Evolutionary conservation across 2,888 invertebrate genomes (phyloP).

Genomic region (Drosophila anomalata): DNA sequence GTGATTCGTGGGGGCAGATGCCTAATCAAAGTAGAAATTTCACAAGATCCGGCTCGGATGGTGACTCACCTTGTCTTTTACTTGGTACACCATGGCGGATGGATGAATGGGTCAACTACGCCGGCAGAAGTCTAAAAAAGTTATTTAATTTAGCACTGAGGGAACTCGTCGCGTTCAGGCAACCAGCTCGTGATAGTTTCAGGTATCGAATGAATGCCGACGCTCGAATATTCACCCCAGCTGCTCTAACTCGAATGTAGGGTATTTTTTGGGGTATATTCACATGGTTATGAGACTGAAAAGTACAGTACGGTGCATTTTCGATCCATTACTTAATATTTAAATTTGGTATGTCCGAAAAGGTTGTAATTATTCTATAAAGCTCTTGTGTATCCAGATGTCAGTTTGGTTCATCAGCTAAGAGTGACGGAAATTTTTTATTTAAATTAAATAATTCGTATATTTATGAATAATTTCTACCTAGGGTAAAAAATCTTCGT

Average conservation of each 20-base stretch:
- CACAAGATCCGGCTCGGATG: conserved; percentile 1
- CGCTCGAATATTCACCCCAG: conserved; percentile 3
- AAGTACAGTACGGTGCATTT: neutral
- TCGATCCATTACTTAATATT: neutral
- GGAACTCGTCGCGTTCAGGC: conserved; percentile 13
- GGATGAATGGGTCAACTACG: conserved; percentile 21
- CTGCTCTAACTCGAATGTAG: neutral
- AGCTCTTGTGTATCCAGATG: no score
- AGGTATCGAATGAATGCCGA: conserved; percentile 55
- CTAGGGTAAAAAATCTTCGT: neutral
- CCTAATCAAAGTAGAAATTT: conserved; percentile 2
- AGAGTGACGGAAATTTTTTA: neutral
- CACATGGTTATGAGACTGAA: neutral
- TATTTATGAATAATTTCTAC: neutral
- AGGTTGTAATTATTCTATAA: no score
- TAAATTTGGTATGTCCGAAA: no score
- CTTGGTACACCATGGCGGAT: conserved; percentile 77
- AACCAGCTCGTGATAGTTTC: conserved; percentile 53
- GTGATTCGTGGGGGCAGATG: conserved; percentile 9
- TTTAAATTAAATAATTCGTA: neutral
- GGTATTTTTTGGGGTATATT: neutral
- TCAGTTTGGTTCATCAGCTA: no score
- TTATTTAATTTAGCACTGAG: conserved; percentile 51
- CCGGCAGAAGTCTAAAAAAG: conserved; percentile 29
- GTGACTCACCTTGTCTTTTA: conserved; percentile 79